Evolutionary conservation across 2,113 vertebrate genomes (phyloP).

Genomic region (Rhabdornis inornatus): DNA sequence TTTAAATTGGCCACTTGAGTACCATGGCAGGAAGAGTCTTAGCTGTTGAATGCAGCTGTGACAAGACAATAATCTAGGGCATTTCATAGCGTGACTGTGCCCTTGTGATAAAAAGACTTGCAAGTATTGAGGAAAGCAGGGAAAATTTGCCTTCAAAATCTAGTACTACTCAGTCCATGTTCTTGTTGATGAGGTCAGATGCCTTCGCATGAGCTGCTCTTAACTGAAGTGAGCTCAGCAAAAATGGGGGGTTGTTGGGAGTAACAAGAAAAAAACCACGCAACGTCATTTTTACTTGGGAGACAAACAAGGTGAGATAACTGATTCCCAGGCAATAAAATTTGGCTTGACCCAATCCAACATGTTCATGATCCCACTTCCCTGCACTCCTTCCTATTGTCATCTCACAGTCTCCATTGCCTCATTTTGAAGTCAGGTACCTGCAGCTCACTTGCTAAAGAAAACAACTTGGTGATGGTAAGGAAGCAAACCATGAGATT

Average conservation of each 20-base stretch:
- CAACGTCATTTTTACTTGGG: not conserved
- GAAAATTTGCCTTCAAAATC: not conserved
- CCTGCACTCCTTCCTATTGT: not conserved
- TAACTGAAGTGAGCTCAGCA: not conserved
- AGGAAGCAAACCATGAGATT: not conserved
- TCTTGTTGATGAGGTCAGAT: not conserved
- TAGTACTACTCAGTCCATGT: not conserved
- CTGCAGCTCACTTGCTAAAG: not conserved
- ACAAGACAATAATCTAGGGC: not conserved
- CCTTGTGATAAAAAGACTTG: not conserved
- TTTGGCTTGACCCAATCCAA: not conserved
- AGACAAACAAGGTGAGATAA: not conserved
- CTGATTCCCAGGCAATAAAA: not conserved
- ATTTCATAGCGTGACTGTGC: not conserved
- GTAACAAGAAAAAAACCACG: accelerated
- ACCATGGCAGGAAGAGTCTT: not conserved
- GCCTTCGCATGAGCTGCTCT: not conserved
- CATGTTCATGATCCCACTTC: not conserved
- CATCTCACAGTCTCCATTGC: not conserved
- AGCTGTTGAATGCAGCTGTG: not conserved
- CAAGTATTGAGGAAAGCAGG: not conserved
- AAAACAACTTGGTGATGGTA: not conserved
- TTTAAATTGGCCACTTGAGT: not conserved
- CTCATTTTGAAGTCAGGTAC: not conserved
- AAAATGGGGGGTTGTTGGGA: not conserved